Evolutionary conservation across 2,113 vertebrate species (phyloP), one percentile per base, ranked within the genome.

Genomic region (Cercopithecus mona): DNA sequence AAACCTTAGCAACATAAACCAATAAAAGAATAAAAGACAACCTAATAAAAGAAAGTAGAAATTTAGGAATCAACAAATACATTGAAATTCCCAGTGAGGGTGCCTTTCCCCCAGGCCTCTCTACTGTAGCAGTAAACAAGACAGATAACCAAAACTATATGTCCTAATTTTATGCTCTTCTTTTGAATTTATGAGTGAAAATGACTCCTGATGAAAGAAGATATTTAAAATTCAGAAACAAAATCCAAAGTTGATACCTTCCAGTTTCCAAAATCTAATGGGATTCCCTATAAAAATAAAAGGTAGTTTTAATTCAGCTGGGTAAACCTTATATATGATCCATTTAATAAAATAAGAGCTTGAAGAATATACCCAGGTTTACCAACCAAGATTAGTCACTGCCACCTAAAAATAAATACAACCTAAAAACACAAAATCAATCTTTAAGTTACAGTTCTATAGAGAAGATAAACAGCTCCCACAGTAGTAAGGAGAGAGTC

Each of bases 41-140:
- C 38, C 30, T 50, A 72, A 64, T 30, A 72, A 84, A 95, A 55
- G 14, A 11, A 92, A 72, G 45, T 43, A 43, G 8, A 45, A 38
- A 73, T 73, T 78, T 73, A 73, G 9, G 23, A 45, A 9, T 40
- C 32, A 73, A 35, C 4, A 59, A 8, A 18, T 6, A 75, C 7
- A 40, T 16, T 64, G 20, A 48, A 14, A 70, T 80, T 48, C 14
- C 25, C 50, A 32, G 18, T 59, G 3, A 61, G 17, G 16, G 48
- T 72, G 8, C 0, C 0, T 23, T 68, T 80, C 13, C 35, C n/a
- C 35, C 4, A 57, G 8, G 0, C 0, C 1, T 8, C 38, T 86
- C 13, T 84, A 1, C 64, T 88, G 13, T 8, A 68, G 7, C 17
- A 35, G 2, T 59, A 57, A 96, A n/a, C 27, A 59, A 81, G 2